phyloP scores from a whole-genome alignment of 2,113 vertebrate genomes.

The Empidonax alnorum region DNA sequence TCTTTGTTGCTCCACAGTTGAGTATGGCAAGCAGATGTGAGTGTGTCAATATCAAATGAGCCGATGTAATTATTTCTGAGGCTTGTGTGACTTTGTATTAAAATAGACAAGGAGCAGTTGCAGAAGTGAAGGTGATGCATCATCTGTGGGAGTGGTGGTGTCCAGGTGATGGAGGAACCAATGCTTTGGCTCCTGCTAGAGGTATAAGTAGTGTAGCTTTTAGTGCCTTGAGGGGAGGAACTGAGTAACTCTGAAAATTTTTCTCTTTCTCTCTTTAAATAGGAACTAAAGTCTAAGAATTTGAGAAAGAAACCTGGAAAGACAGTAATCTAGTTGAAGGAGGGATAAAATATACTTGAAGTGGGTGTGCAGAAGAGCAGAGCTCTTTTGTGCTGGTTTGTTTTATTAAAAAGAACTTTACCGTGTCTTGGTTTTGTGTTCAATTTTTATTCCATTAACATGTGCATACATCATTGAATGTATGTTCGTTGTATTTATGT shows the following conservation, averaged over 20 bases:
- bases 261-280: not conserved
- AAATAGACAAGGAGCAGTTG: not conserved
- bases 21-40: accelerated
- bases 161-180: not conserved
- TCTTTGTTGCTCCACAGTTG: not conserved
- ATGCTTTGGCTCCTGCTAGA: not conserved
- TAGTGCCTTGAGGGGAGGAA: not conserved
- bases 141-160: not conserved
- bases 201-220: not conserved
- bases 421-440: not conserved
- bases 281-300: not conserved
- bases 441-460: not conserved
- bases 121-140: not conserved
- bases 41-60: not conserved
- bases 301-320: not conserved
- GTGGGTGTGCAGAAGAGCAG: not conserved
- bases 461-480: not conserved
- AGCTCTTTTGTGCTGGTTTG: not conserved
- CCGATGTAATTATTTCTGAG: not conserved
- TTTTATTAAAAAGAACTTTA: not conserved
- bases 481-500: not conserved
- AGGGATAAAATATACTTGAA: not conserved
- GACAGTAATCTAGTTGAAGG: not conserved
- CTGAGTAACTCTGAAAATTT: not conserved
- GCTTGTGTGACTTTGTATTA: not conserved